Evolutionary conservation across 2,888 invertebrate genomes (phyloP), one percentile per base, ranked within the genome.

Genomic region (Tortricodes alternella): DNA sequence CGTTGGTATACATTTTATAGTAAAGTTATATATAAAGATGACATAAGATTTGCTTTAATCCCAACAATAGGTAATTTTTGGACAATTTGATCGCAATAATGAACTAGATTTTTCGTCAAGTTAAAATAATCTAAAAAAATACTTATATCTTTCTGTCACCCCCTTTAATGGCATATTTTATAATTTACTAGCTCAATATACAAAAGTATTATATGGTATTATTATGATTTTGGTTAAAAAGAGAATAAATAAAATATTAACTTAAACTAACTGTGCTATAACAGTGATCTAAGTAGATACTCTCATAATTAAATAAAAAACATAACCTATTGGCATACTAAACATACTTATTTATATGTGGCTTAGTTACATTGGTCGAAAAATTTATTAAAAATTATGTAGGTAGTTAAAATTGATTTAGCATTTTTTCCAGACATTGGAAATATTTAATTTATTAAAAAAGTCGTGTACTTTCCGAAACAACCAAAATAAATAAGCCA

Each of bases 201-300:
- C 55, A 60, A 44, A n/a, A 60, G 55, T 53, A 53, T 58, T 51
- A 58, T 38, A 56, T 48, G 39, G 35, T 44, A 53, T 46, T 32
- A 49, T 23, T 44, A 29, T 49, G 55, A 53, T 58, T 49, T 56
- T 49, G 37, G 27, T 44, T 61, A 50, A 58, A 60, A 48, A 62
- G 64, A 48, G 48, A 65, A 63, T 64, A 66, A 62, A 61, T 58
- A 61, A 64, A 53, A 62, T 59, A 57, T 59, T 60, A 53, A 59
- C 57, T 61, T 64, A 62, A 53, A 9, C 53, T 64, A 62, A 57
- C 51, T 46, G 55, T 60, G 58, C 61, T 46, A 46, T 60, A 60
- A 64, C 63, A 64, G 38, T 52, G 38, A 29, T 24, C 46, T 32
- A 46, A 46, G 46, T 35, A 43, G 51, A 48, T 56, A 52, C 32